Evolutionary conservation across 2,888 invertebrate genomes (phyloP).

Genomic region (Idaea dimidiata): DNA sequence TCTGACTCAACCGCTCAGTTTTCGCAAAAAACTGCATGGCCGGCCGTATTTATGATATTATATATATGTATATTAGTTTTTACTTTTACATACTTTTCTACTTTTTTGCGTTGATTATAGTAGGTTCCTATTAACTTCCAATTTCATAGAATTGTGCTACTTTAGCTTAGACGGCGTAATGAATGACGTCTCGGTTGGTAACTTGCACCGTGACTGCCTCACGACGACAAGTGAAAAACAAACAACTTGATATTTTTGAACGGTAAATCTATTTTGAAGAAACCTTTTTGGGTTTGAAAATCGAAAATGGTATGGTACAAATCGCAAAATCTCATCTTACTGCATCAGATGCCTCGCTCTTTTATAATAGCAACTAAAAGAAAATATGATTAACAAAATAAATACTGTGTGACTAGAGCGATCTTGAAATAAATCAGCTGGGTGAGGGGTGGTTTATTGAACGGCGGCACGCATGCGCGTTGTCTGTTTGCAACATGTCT

Average conservation of each 20-base stretch:
- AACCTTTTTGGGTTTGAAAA: background rate
- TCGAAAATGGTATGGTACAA: background rate
- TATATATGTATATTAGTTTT: too few species aligned
- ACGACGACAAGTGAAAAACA: background rate
- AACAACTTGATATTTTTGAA: background rate
- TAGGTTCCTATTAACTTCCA: background rate
- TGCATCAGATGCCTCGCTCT: background rate
- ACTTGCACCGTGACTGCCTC: conserved; percentile 20
- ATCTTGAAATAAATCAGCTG: conserved; percentile 50
- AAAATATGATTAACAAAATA: background rate
- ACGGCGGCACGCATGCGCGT: conserved; percentile 68
- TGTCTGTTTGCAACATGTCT: conserved; percentile 37
- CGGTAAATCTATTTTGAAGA: background rate
- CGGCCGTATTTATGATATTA: background rate
- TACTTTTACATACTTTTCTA: background rate
- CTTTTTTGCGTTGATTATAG: background rate
- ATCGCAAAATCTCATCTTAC: background rate
- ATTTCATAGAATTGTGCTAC: conserved; percentile 21
- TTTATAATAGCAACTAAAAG: too few species aligned
- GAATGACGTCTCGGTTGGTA: conserved; percentile 41
- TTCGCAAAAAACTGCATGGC: background rate
- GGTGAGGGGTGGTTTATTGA: conserved; percentile 63
- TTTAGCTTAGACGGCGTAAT: conserved; percentile 42
- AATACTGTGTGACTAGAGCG: conserved; percentile 8
- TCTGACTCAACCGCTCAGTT: background rate